A percentile compares a stretch with the other conserved stretches of the same genome.
Conservation (phyloP, 2,797 vertebrate genomes). For the Coccyzus lansbergi region DNA sequence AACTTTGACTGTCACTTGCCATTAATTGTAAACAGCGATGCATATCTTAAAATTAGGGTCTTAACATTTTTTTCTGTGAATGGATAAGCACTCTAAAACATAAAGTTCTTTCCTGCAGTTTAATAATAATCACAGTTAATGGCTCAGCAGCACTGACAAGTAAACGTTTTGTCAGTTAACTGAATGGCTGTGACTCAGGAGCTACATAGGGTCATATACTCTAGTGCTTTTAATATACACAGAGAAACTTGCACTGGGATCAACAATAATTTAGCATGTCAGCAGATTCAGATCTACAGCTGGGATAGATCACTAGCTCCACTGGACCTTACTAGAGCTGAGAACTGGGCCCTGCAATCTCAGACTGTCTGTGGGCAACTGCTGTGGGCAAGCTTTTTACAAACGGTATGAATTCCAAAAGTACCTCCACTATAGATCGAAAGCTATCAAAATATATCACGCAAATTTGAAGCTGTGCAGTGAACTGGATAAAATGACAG, state of each 20-base stretch:
- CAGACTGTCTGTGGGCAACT: background rate
- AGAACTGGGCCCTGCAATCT: background rate
- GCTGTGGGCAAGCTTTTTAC: background rate
- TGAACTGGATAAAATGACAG: background rate
- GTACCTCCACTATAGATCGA: background rate
- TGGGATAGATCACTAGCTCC: constrained; percentile 9
- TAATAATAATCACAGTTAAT: constrained; percentile 4
- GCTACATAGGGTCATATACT: background rate
- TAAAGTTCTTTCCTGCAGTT: background rate
- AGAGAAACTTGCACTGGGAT: background rate
- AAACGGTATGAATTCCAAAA: background rate
- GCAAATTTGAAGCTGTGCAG: background rate
- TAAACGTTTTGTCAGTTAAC: constrained; percentile 19
- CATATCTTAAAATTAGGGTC: background rate
- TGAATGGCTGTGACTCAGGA: background rate
- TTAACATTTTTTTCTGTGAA: background rate
- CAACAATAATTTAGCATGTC: background rate
- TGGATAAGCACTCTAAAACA: background rate
- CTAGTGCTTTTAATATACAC: background rate
- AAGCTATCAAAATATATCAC: background rate
- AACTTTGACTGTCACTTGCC: constrained; percentile 15
- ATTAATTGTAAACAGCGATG: background rate
- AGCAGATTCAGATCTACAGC: constrained; percentile 11
- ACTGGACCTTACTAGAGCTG: background rate
- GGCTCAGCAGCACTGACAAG: background rate